Conservation (phyloP, 1,140 invertebrate species). For the Contarinia nasturtii region DNA sequence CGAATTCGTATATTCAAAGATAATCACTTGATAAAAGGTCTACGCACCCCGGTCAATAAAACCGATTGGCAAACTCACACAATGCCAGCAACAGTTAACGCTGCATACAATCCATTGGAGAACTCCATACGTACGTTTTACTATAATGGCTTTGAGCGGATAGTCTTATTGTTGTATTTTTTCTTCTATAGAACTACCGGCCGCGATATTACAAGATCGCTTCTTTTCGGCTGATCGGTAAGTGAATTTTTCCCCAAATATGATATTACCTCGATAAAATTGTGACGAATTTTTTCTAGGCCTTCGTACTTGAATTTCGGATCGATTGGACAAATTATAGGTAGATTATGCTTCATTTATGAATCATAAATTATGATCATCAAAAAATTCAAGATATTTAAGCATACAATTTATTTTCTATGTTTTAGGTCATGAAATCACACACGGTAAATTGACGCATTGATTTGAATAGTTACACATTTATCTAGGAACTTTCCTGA, state of each 20-base stretch:
- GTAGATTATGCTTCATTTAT: too few relatives aligned
- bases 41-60: constrained; percentile 7
- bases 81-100: too few relatives aligned
- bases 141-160: not conserved
- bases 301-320: constrained; percentile 50
- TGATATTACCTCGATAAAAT: too few relatives aligned
- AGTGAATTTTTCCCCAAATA: constrained; percentile 16
- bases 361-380: too few relatives aligned
- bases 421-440: constrained; percentile 33
- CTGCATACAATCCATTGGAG: too few relatives aligned
- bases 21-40: not conserved
- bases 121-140: not conserved
- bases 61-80: too few relatives aligned
- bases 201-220: constrained; percentile 52
- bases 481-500: not conserved
- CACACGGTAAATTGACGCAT: constrained; percentile 17
- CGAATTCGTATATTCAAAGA: not conserved
- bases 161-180: not conserved
- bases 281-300: too few relatives aligned
- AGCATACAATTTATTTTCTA: not conserved
- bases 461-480: too few relatives aligned
- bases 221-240: constrained; percentile 47
- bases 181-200: constrained; percentile 39
- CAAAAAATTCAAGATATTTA: too few relatives aligned
- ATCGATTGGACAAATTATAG: constrained; percentile 48